Conservation (phyloP, 2,113 vertebrate species). For the Abramis brama region DNA sequence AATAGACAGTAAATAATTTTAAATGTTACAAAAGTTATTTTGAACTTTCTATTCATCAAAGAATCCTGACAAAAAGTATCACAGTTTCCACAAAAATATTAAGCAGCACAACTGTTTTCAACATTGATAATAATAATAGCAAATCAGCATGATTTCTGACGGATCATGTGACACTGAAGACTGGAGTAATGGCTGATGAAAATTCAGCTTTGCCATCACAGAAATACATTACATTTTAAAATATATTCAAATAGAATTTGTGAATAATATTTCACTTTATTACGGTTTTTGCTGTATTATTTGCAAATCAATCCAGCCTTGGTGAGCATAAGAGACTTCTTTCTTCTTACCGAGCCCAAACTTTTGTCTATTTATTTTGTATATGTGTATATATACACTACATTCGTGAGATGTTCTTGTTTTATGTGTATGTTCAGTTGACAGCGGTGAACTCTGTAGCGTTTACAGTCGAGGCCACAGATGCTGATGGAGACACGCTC, state of each 20-base stretch:
- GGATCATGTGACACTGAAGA: background rate
- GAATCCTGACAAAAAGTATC: too few species aligned
- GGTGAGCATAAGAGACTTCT: background rate
- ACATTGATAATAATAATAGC: background rate
- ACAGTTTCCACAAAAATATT: too few species aligned
- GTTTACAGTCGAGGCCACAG: constrained; percentile 79
- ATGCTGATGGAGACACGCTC: constrained; percentile 80
- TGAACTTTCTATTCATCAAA: too few species aligned
- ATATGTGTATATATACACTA: background rate
- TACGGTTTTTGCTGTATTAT: background rate
- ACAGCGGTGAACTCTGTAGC: constrained; percentile 76
- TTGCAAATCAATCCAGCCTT: background rate
- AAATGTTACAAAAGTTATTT: too few species aligned
- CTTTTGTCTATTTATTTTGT: background rate
- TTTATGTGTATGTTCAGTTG: constrained; percentile 64
- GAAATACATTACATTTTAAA: background rate
- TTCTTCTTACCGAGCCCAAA: background rate
- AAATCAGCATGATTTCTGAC: background rate
- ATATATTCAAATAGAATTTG: background rate
- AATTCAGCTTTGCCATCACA: background rate
- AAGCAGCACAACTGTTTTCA: background rate
- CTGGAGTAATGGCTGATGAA: background rate
- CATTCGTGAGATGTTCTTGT: background rate
- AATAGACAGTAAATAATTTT: background rate
- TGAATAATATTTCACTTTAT: background rate